These are phyloP conservation scores for Lepilemur ruficaudatus DNA, from an alignment of 2,797 vertebrate genomes.

Conservation along the genomic window DNA sequence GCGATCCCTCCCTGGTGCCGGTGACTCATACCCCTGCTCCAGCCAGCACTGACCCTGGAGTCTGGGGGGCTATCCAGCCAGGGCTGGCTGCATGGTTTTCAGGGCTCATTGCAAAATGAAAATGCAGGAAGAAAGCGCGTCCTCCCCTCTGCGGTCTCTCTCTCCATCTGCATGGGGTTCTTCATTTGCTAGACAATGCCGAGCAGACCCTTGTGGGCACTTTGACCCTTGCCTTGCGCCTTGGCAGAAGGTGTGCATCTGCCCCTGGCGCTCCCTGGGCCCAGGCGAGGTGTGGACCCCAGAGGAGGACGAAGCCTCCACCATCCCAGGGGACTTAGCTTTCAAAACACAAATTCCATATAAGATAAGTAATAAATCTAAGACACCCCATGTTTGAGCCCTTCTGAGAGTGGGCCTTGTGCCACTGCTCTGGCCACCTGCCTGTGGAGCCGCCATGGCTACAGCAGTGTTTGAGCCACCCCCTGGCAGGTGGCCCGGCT, in stretches of 20 bases:
- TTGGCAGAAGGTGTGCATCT: background rate
- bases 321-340: background rate
- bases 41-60: background rate
- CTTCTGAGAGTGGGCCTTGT: background rate
- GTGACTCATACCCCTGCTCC: background rate
- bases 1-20: background rate
- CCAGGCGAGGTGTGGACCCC: background rate
- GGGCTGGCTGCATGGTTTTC: background rate
- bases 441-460: background rate
- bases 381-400: background rate
- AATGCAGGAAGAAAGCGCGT: background rate
- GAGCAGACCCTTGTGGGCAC: no score
- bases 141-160: no score
- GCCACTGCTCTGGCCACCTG: rapidly evolving
- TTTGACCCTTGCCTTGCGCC: rapidly evolving
- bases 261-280: background rate
- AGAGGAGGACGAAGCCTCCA: background rate
- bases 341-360: background rate
- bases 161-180: background rate
- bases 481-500: background rate
- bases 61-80: background rate
- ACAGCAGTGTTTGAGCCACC: no score
- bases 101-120: background rate
- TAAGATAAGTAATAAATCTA: background rate
- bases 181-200: background rate